A percentile compares a stretch with the other conserved stretches of the same genome.
phyloP scores from a whole-genome alignment of 2,113 vertebrate species.

The Mesembrinibis cayennensis region DNA sequence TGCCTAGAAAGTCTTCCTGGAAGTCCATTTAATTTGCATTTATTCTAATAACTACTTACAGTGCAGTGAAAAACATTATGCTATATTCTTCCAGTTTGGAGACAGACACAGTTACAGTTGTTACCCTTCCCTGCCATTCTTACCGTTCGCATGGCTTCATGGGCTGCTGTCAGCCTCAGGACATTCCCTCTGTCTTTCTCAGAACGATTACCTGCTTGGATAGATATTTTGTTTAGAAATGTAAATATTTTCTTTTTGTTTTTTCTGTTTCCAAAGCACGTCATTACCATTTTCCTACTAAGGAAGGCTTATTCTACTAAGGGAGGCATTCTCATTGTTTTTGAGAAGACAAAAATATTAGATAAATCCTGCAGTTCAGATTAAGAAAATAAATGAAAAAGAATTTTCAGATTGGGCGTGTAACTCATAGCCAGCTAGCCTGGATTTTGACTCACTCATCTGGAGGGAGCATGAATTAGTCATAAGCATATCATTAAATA shows the following conservation, averaged over 20 bases:
- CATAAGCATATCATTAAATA: not conserved
- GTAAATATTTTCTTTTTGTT: slow-evolving; percentile 11
- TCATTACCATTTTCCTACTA: not conserved
- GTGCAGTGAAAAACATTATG: not conserved
- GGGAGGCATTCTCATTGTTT: not conserved
- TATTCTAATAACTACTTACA: not conserved
- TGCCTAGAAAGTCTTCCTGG: not conserved
- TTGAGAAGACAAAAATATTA: not conserved
- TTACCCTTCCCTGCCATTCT: not conserved
- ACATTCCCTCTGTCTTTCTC: not conserved
- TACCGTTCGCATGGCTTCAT: not conserved
- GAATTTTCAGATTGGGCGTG: not conserved
- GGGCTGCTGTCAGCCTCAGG: not conserved
- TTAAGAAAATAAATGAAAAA: not conserved
- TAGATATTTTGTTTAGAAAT: slow-evolving; percentile 15
- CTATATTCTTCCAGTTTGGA: not conserved
- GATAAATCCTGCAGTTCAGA: not conserved
- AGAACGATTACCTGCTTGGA: slow-evolving; percentile 28
- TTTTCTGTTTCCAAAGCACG: slow-evolving; percentile 23
- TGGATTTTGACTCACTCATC: not conserved
- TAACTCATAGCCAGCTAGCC: not conserved
- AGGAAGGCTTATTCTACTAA: not conserved
- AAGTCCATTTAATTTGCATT: not conserved
- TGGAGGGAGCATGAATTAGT: not conserved
- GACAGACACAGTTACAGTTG: not conserved